Evolutionary conservation across 2,113 vertebrate species (phyloP), one percentile per base, ranked within the genome.

Genomic region (Diphyllodes magnificus): DNA sequence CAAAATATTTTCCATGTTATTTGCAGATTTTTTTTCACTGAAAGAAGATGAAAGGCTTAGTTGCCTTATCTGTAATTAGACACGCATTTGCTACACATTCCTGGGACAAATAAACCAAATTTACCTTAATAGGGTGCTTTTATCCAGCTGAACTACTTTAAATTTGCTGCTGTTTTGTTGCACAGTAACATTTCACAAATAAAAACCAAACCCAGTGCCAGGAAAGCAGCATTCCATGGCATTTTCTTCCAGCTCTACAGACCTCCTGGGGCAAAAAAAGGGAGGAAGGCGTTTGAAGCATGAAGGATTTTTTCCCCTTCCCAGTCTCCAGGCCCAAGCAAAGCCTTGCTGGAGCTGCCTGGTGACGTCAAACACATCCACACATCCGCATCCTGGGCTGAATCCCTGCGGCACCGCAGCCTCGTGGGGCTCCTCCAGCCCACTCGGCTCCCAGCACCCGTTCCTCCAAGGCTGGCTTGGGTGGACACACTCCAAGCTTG

Each of bases 1-100:
- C 53, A 76, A 72, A 92, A 70, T 15, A 20, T 73, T 71, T 83
- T 51, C 69, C 64, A 71, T 60, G 68, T 80, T 90, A 82, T 84
- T 91, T 92, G n/a, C 65, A 91, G 71, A 82, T 54, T 73, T 78
- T 91, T 83, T 82, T 82, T 79, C 75, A 61, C 42, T 59, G 49
- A 65, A 84, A 86, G n/a, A 83, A 83, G 86, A 95, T 94, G 61
- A 96, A 95, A 95, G 81, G 50, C 70, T 93, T 60, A 69, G n/a
- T 22, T 83, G 90, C 37, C 51, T 91, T 88, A 86, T 89, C 88
- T 93, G 72, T 85, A 93, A 94, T 85, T 51, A 94, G 93, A 79
- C 61, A 80, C 35, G 50, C 61, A 92, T 65, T 85, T 86, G 65
- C 75, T 66, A 84, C 45, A 78, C 70, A 79, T 96, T 96, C 88